Percentiles rank a stretch among this genome's conserved stretches.
These are phyloP conservation scores for Halcyon malimbica DNA, from an alignment of 2,113 vertebrate species.

Conservation along the genomic window DNA sequence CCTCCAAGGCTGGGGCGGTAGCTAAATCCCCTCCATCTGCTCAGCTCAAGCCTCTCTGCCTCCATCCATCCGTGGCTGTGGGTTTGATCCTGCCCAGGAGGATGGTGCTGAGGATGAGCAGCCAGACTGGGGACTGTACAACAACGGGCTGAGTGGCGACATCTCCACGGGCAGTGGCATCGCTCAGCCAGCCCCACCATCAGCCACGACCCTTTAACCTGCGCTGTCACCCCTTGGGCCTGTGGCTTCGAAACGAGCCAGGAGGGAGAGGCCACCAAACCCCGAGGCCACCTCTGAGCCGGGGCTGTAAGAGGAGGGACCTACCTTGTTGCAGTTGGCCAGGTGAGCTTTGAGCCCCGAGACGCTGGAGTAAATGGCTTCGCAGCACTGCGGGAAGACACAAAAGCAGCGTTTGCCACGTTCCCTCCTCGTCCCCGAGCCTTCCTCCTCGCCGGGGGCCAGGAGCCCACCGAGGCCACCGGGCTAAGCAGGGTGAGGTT, in stretches of 20 bases:
- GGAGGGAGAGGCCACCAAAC: background rate
- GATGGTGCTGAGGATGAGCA: fast-evolving
- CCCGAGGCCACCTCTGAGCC: background rate
- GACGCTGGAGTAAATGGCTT: slow-evolving; percentile 97
- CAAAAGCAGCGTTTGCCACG: background rate
- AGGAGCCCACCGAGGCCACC: slow-evolving; percentile 8
- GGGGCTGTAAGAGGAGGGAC: background rate
- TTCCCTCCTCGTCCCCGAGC: background rate
- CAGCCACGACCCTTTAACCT: background rate
- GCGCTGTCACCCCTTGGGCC: background rate
- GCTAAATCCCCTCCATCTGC: background rate
- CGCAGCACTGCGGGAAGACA: slow-evolving; percentile 85
- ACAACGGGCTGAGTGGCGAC: fast-evolving
- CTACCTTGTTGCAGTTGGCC: slow-evolving; percentile 96
- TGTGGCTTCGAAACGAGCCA: background rate
- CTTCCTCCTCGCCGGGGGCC: background rate
- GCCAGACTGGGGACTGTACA: fast-evolving
- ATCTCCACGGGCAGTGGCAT: background rate
- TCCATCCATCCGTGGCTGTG: background rate
- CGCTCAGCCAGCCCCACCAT: background rate
- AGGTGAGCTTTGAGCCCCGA: slow-evolving; percentile 97
- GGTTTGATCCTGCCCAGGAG: background rate
- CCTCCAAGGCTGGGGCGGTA: background rate
- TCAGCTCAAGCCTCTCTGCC: fast-evolving
- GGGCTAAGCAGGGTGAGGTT: slow-evolving; percentile 11